These are phyloP conservation scores for Ochotona curzoniae DNA, from an alignment of 2,113 vertebrate species.

Conservation along the genomic window DNA sequence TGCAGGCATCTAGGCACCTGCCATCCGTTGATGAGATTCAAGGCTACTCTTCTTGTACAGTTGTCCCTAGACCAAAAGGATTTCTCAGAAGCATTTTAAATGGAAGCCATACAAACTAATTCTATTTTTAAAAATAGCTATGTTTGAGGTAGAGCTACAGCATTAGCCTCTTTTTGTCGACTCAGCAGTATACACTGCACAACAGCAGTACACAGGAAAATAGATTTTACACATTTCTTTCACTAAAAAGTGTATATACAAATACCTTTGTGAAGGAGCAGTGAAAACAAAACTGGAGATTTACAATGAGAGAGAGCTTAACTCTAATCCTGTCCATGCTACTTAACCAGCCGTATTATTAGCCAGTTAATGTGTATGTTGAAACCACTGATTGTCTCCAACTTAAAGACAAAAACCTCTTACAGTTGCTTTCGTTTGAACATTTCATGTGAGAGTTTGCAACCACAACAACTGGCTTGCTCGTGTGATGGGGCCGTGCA, in stretches of 20 bases:
- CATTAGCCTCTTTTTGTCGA: background rate
- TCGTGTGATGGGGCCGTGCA: conserved; percentile 31
- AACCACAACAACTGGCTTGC: conserved; percentile 50
- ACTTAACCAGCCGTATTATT: background rate
- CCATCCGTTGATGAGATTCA: background rate
- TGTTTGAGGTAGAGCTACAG: background rate
- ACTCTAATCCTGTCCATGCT: background rate
- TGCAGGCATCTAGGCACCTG: background rate
- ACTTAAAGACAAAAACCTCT: conserved; percentile 27
- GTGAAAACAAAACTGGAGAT: conserved; percentile 2
- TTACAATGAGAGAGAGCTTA: conserved; percentile 24
- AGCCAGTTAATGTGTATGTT: conserved; percentile 35
- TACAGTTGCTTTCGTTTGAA: background rate
- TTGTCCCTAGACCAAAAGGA: background rate
- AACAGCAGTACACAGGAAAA: background rate
- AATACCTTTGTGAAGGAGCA: background rate
- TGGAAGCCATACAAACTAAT: background rate
- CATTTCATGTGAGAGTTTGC: conserved; percentile 35
- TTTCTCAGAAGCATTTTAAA: conserved; percentile 21
- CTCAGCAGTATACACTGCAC: background rate
- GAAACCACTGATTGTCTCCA: conserved; percentile 26
- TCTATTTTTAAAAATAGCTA: background rate
- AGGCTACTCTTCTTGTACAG: background rate
- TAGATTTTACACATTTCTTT: background rate
- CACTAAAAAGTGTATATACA: background rate